Percentiles rank a stretch among this genome's conserved stretches.
Evolutionary conservation across 2,113 vertebrate species (phyloP).

Genomic region (Sinocyclocheilus anophthalmus): DNA sequence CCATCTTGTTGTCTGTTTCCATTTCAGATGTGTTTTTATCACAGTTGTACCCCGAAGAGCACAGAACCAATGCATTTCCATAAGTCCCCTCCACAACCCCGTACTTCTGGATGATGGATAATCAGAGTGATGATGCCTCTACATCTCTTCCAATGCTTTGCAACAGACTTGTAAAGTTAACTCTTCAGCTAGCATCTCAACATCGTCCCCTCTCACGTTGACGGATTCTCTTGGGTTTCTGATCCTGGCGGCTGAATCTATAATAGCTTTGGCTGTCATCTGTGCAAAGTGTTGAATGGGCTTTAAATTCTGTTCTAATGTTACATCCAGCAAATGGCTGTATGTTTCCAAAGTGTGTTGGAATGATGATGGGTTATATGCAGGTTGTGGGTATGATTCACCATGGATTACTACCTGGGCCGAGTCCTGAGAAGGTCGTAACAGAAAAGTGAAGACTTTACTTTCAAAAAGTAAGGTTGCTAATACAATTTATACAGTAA

Average conservation of each 20-base stretch:
- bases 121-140: not conserved
- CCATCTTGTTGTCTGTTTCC: conserved; percentile 25
- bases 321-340: conserved; percentile 34
- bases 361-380: conserved; percentile 52
- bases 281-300: conserved; percentile 64
- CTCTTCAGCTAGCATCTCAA: conserved; percentile 58
- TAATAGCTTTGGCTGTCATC: conserved; percentile 62
- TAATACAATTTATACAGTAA: not conserved
- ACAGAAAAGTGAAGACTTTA: not conserved
- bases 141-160: conserved; percentile 61
- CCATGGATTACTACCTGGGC: conserved; percentile 47
- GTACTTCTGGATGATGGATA: conserved; percentile 3
- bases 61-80: not conserved
- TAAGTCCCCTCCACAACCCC: not conserved
- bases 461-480: not conserved
- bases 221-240: conserved; percentile 34
- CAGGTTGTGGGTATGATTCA: conserved; percentile 40
- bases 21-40: conserved; percentile 1
- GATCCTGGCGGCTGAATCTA: conserved; percentile 50
- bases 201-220: conserved; percentile 22
- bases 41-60: conserved; percentile 5
- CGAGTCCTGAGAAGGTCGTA: conserved; percentile 54
- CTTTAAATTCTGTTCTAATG: conserved; percentile 17
- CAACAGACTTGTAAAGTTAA: conserved; percentile 56
- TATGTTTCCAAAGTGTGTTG: conserved; percentile 51